phyloP scores from a whole-genome alignment of 2,113 vertebrate species.

The Dipodomys spectabilis region DNA sequence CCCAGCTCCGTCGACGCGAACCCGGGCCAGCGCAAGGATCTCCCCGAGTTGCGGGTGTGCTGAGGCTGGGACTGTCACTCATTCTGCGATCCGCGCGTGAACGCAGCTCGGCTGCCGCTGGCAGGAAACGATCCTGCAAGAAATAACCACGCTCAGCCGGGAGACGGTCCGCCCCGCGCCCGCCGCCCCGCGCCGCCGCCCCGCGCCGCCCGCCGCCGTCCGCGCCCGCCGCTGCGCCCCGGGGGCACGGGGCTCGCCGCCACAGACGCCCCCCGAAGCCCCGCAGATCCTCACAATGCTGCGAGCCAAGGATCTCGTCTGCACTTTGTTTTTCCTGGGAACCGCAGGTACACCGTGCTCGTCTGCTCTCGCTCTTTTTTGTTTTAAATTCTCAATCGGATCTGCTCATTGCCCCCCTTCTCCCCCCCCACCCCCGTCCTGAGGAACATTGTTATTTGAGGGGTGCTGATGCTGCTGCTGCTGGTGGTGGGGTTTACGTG shows the following conservation, averaged over 20 bases:
- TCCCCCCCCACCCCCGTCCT: background rate
- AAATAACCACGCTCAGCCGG: slow-evolving; percentile 78
- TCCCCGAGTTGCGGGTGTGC: slow-evolving; percentile 85
- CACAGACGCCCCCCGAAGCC: slow-evolving; percentile 60
- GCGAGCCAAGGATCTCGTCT: slow-evolving; percentile 89
- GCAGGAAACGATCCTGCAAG: slow-evolving; percentile 81
- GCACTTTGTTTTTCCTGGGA: slow-evolving; percentile 92
- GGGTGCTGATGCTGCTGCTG: too few species aligned
- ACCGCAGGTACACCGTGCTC: slow-evolving; percentile 89
- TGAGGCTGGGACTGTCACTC: slow-evolving; percentile 93
- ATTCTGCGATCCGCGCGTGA: slow-evolving; percentile 90
- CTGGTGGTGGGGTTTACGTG: background rate
- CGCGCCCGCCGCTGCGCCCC: slow-evolving; percentile 66
- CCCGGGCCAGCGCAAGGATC: slow-evolving; percentile 89
- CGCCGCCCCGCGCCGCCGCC: too few species aligned
- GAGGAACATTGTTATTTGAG: background rate
- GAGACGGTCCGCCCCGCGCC: slow-evolving; percentile 76
- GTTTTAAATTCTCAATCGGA: background rate
- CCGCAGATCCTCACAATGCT: slow-evolving; percentile 91
- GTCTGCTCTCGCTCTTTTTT: background rate
- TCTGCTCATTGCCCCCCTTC: background rate
- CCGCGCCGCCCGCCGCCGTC: slow-evolving; percentile 68
- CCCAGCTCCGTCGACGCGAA: slow-evolving; percentile 78
- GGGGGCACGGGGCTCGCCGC: slow-evolving; percentile 61
- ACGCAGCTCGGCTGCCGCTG: slow-evolving; percentile 86